Conservation (phyloP, 2,888 invertebrate species). For the Drosophila rellima region DNA sequence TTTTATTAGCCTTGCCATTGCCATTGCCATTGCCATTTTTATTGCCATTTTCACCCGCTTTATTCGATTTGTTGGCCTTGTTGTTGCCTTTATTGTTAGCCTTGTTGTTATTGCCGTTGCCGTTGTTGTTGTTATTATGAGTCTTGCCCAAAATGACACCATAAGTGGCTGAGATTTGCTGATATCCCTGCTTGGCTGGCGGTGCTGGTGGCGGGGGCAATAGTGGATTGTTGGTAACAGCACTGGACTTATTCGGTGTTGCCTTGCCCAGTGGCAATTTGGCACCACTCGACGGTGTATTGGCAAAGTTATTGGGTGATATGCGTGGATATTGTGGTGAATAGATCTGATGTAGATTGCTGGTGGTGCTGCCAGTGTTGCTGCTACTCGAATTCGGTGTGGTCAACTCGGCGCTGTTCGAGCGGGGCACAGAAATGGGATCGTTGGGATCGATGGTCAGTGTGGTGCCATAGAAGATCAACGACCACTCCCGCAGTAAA, state of each 20-base stretch:
- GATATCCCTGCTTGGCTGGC: constrained; percentile 77
- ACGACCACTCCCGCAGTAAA: constrained; percentile 96
- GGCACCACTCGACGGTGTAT: constrained; percentile 54
- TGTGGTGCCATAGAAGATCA: constrained; percentile 95
- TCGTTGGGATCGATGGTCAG: constrained; percentile 88
- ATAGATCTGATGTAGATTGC: constrained; percentile 84
- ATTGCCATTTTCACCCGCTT: constrained; percentile 46
- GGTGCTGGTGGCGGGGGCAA: constrained; percentile 49
- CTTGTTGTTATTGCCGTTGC: constrained; percentile 34
- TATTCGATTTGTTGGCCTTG: constrained; percentile 58
- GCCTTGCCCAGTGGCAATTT: constrained; percentile 72
- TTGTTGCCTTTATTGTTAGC: constrained; percentile 52
- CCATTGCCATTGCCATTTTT: constrained; percentile 55
- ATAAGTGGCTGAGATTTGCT: constrained; percentile 83
- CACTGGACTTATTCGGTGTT: constrained; percentile 75
- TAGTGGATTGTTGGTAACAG: constrained; percentile 73
- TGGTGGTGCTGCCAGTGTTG: constrained; percentile 72
- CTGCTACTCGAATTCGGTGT: constrained; percentile 78
- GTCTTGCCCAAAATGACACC: constrained; percentile 78
- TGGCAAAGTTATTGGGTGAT: constrained; percentile 81
- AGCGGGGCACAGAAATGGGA: constrained; percentile 86
- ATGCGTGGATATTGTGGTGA: constrained; percentile 84
- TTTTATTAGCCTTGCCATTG: constrained; percentile 63
- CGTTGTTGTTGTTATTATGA: constrained; percentile 55
- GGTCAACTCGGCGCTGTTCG: constrained; percentile 79